These are phyloP conservation scores for Sigmodon hispidus DNA, from an alignment of 2,113 vertebrate species.

Conservation along the genomic window DNA sequence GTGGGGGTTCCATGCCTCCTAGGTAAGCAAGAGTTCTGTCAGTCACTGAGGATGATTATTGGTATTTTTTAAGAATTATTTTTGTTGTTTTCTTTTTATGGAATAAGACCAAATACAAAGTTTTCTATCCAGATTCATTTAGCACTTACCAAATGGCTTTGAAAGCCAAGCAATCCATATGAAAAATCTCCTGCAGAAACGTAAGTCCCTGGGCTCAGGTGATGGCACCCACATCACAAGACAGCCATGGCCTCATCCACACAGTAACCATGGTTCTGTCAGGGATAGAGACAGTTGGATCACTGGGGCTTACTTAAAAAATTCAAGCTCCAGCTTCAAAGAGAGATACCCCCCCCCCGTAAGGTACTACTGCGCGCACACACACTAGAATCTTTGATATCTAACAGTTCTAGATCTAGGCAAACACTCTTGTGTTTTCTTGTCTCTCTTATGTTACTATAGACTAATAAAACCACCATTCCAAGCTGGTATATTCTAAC, in stretches of 20 bases:
- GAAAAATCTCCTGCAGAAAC: conserved; percentile 35
- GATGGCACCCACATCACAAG: not conserved
- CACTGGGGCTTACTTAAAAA: not conserved
- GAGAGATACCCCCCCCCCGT: not conserved
- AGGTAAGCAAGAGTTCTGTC: conserved; percentile 4
- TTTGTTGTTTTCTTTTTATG: conserved; percentile 21
- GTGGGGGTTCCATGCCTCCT: not conserved
- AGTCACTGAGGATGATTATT: not conserved
- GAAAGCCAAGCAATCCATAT: not conserved
- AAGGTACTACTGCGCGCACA: not conserved
- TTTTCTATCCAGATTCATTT: conserved; percentile 28
- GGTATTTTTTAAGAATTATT: not conserved
- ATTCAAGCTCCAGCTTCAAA: not conserved
- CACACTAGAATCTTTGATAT: not conserved
- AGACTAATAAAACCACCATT: conserved; percentile 11
- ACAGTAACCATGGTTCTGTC: not conserved
- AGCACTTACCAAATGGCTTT: conserved; percentile 8
- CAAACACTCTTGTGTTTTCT: conserved; percentile 25
- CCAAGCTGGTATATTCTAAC: not conserved
- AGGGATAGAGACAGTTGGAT: not conserved
- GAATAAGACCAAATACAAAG: conserved; percentile 3
- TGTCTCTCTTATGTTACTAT: conserved; percentile 24
- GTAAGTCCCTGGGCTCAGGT: not conserved
- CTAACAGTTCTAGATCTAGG: not conserved
- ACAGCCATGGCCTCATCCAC: not conserved